Conservation (phyloP, 2,888 invertebrate species). For the Euproctis similis region DNA sequence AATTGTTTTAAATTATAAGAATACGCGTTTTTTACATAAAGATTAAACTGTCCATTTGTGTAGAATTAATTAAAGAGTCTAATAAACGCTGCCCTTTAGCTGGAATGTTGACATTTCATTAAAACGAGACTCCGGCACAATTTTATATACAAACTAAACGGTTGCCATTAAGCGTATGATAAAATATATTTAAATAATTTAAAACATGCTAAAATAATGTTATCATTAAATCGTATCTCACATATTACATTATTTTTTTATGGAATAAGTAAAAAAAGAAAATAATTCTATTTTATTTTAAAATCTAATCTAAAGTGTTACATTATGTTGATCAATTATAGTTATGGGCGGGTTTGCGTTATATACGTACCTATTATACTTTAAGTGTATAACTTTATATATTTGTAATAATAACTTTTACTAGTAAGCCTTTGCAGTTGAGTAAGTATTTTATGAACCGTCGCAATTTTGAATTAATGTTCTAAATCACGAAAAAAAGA, state of each 20-base stretch:
- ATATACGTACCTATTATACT: too few relatives aligned
- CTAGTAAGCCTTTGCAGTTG: too few relatives aligned
- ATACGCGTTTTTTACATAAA: conserved; percentile 31
- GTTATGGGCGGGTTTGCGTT: neutral
- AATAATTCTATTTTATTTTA: too few relatives aligned
- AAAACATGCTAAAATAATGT: too few relatives aligned
- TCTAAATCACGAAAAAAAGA: conserved; percentile 11
- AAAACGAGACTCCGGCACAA: conserved; percentile 29
- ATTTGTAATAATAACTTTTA: too few relatives aligned
- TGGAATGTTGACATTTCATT: conserved; percentile 64
- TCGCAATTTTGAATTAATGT: conserved; percentile 15
- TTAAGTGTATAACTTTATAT: too few relatives aligned
- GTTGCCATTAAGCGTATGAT: conserved; percentile 35
- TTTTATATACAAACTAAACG: conserved; percentile 39
- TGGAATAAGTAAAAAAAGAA: too few relatives aligned
- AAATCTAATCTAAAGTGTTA: too few relatives aligned
- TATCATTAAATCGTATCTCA: too few relatives aligned
- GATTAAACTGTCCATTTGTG: conserved; percentile 30
- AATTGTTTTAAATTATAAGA: conserved; percentile 27
- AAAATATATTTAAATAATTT: conserved; percentile 25
- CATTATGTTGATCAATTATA: too few relatives aligned
- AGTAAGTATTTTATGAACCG: too few relatives aligned
- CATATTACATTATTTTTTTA: too few relatives aligned
- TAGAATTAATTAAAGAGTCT: conserved; percentile 32
- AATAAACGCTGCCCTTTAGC: conserved; percentile 51